Percentiles rank a stretch among this genome's conserved stretches.
Conservation (phyloP, 2,888 invertebrate genomes). For the Microctonus hyperodae region DNA sequence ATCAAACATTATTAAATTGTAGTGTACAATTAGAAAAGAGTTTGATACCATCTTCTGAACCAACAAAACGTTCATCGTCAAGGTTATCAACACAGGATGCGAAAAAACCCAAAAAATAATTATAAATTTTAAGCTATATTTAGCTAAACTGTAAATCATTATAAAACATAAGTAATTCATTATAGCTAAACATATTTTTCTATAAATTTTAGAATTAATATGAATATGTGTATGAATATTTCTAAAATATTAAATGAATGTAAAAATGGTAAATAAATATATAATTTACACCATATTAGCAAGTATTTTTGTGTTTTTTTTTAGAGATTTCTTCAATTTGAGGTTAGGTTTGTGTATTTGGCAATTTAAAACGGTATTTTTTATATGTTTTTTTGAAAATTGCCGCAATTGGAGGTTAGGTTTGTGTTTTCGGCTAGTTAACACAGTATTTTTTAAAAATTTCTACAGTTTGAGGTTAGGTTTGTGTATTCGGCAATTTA, state of each 20-base stretch:
- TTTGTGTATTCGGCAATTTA: too few species aligned
- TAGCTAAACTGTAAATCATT: neutral
- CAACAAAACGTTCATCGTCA: neutral
- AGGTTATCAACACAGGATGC: neutral
- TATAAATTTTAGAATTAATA: neutral
- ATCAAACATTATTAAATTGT: neutral
- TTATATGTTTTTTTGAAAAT: too few species aligned
- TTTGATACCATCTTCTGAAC: neutral
- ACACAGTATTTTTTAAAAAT: too few species aligned
- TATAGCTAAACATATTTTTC: neutral
- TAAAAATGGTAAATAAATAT: neutral
- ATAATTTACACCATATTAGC: neutral
- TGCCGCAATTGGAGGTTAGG: too few species aligned
- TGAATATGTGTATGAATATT: neutral
- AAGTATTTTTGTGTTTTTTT: too few species aligned
- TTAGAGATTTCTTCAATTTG: too few species aligned
- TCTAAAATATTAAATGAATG: too few species aligned
- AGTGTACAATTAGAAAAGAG: neutral
- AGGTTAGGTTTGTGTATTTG: too few species aligned
- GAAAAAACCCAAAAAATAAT: neutral
- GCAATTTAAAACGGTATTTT: too few species aligned
- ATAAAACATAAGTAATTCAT: neutral
- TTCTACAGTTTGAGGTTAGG: too few species aligned
- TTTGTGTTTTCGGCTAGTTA: too few species aligned
- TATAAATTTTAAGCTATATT: neutral